phyloP scores from a whole-genome alignment of 1,140 invertebrate genomes.

The Lineus longissimus region DNA sequence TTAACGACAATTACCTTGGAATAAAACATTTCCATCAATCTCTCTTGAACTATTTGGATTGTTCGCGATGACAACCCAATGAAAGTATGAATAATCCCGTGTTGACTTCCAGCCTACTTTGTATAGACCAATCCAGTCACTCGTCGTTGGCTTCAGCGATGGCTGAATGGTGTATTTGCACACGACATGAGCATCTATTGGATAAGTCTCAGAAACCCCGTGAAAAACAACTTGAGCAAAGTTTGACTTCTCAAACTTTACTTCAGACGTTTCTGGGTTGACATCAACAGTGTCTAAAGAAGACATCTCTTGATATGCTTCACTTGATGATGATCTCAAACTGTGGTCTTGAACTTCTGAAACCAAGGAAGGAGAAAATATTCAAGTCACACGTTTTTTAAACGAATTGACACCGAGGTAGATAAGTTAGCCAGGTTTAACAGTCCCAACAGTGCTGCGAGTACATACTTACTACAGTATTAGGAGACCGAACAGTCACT shows the following conservation, averaged over 20 bases:
- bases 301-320: background rate
- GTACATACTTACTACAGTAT: too few species aligned
- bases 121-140: conserved; percentile 50
- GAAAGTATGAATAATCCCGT: conserved; percentile 42
- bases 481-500: too few species aligned
- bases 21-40: conserved; percentile 30
- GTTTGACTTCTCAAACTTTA: conserved; percentile 19
- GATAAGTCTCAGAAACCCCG: conserved; percentile 44
- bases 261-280: too few species aligned
- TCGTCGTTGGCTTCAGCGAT: conserved; percentile 26
- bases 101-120: conserved; percentile 45
- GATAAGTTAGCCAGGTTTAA: too few species aligned
- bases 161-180: conserved; percentile 43
- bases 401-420: too few species aligned
- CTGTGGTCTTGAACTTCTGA: too few species aligned
- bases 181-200: conserved; percentile 43
- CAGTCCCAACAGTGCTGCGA: too few species aligned
- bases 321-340: too few species aligned
- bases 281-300: conserved; percentile 1
- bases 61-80: conserved; percentile 35
- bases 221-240: conserved; percentile 48
- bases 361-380: too few species aligned
- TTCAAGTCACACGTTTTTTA: too few species aligned
- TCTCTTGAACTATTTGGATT: conserved; percentile 28
- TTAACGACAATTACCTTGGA: conserved; percentile 24